Evolutionary conservation across 2,888 invertebrate species (phyloP), one percentile per base, ranked within the genome.

Genomic region (Diplolepis rosae): DNA sequence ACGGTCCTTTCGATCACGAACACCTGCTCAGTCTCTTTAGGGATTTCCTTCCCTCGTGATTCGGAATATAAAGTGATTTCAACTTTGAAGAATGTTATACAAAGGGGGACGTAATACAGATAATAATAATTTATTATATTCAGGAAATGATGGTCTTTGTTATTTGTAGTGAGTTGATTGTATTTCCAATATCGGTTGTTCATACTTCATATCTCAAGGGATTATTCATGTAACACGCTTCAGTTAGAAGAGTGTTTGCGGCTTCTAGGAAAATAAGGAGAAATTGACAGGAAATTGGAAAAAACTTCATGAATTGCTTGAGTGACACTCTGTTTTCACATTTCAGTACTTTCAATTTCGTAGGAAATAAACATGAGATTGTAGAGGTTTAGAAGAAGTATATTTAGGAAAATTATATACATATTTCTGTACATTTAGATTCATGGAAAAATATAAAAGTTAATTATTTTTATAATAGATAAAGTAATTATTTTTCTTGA

Each of bases 111-210:
- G 24, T 22, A n/a, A 61, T 61, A 61, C 24, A 39, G 39, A 6
- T 11, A n/a, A 39, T 6, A 13, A 6, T 22, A 24, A 61, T 61
- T 61, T 39, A 24, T 11, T 24, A 61, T 6, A 0, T 11, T n/a
- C 1, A 4, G 28, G 35, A 22, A 35, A 35, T 35, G 56, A 61
- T 61, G 11, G 56, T 22, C 32, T 7, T 24, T n/a, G 18, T 9
- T 22, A 24, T 61, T 61, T 61, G 35, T 24, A 24, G 61, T 24
- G n/a, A 61, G n/a, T 61, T 61, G 61, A 61, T 61, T 39, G n/a
- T 39, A 56, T 39, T 61, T 39, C 39, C 39, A 61, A 61, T 61
- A 39, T 24, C 13, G 7, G 22, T 39, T 39, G 13, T n/a, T 24
- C 13, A 18, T 18, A 45, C 45, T n/a, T n/a, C 7, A 3, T 50